Evolutionary conservation across 2,113 vertebrate species (phyloP), one percentile per base, ranked within the genome.

Genomic region (Aramus guarauna): DNA sequence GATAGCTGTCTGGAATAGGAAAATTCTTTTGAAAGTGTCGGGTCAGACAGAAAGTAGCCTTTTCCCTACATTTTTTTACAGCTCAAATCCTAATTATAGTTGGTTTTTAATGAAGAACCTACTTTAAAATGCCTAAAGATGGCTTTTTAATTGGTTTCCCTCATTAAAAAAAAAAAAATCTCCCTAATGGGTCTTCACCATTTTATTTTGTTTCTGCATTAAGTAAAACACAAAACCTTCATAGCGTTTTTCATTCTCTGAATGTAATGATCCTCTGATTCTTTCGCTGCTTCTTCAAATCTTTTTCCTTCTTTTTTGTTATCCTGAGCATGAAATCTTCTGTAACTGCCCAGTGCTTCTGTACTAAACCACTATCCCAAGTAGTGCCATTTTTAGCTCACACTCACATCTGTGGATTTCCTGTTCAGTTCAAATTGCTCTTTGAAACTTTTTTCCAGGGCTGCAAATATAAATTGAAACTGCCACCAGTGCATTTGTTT

Each of bases 341-440:
- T 53, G 9, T 75, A 34, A 67, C 27, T 95, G 18, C 56, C 56
- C 77, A 79, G 20, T 56, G 23, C 34, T 87, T 85, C 76, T 75
- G 9, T 39, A 77, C 37, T 29, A 91, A 94, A 91, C 80, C 91
- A 71, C 93, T 75, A 48, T 37, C 21, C 84, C 39, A 82, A 87
- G 41, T 13, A 82, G 6, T 72, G 58, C 43, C 87, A 68, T 95
- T 96, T 97, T 96, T 96, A 96, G 81, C 48, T 94, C 43, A 72
- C 10, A 48, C 9, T 91, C 87, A 91, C 69, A 56, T 92, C 60
- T 85, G 62, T 93, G 80, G 84, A 48, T 91, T 97, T 97, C 90
- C 87, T 96, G 92, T 89, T n/a, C 39, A 37, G 48, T 88, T 91
- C 58, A 93, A 87, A 88, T 76, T 96, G 58, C 69, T 78, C 14